Evolutionary conservation across 2,113 vertebrate species (phyloP).

Genomic region (Notarius lentiginosus): DNA sequence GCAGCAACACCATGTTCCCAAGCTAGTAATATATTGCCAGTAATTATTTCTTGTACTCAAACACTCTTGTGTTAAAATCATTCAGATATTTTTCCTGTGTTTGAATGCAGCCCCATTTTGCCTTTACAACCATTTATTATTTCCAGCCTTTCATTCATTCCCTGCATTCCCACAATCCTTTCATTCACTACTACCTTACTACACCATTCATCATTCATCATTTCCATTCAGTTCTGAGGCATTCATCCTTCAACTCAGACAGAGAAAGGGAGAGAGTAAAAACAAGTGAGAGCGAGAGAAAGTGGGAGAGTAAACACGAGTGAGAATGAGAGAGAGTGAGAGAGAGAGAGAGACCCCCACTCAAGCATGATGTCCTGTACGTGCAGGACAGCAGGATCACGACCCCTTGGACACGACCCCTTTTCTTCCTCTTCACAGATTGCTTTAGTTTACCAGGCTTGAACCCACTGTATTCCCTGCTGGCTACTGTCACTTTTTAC

Average conservation of each 20-base stretch:
- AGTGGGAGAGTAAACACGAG: conserved; percentile 1
- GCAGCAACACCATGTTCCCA: background rate
- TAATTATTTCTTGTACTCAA: background rate
- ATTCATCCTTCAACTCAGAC: conserved; percentile 43
- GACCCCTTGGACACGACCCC: conserved; percentile 66
- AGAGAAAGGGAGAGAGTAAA: background rate
- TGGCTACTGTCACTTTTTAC: conserved; percentile 69
- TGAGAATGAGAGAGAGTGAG: conserved; percentile 3
- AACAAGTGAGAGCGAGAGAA: background rate
- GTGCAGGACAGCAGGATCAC: conserved; percentile 67
- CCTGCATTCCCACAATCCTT: conserved; percentile 43
- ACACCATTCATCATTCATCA: conserved; percentile 45
- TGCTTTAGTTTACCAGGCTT: conserved; percentile 62
- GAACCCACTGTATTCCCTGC: conserved; percentile 73
- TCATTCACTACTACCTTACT: conserved; percentile 49
- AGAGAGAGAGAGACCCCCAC: conserved; percentile 38
- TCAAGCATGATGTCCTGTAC: conserved; percentile 54
- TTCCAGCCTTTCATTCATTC: conserved; percentile 50
- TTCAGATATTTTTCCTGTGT: conserved; percentile 29
- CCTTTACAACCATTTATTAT: conserved; percentile 47
- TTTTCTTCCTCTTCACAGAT: conserved; percentile 60
- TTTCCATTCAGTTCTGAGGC: conserved; percentile 41
- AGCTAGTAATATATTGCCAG: background rate
- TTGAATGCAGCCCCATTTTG: conserved; percentile 9
- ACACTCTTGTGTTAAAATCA: background rate